Evolutionary conservation across 2,888 invertebrate genomes (phyloP), one percentile per base, ranked within the genome.

Genomic region (Phragmatobia fuliginosa): DNA sequence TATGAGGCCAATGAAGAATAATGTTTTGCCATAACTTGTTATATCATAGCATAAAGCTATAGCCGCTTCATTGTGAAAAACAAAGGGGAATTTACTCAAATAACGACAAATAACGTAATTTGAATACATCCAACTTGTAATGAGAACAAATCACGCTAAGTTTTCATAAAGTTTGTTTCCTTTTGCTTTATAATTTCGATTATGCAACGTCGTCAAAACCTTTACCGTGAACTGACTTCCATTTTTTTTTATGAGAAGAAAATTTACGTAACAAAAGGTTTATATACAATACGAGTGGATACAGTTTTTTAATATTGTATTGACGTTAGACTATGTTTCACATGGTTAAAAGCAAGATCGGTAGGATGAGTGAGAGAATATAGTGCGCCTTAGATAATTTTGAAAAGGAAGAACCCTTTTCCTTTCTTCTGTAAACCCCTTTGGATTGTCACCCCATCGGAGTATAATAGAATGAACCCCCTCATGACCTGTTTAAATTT

Each of bases 61-160:
- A 11, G 49, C 65, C 49, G 62, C 49, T 65, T 69, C 45, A 67
- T 67, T 68, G 71, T 76, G 70, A 72, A 75, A 74, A 73, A 68
- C 68, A 64, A 76, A 68, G 65, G 67, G 68, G 31, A 77, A 67
- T 66, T 73, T 72, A 62, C 72, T 77, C 63, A 77, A 81, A 80
- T 75, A 73, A 75, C 77, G 66, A 76, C 76, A 69, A 80, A 78
- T 84, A 82, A 84, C 80, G 81, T 83, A 80, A 85, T 85, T 83
- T 86, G 81, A 79, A 82, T 81, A 63, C 72, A 74, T 73, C 67
- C 70, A 68, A 58, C 68, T 72, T 67, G 73, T 69, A 74, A 71
- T 76, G 77, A 66, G 75, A 74, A 72, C 77, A 77, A 81, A 85
- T 77, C 90, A 91, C 88, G 89, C 90, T 83, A 89, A 83, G 79